Evolutionary conservation across 2,797 vertebrate species (phyloP).

Genomic region (Ceyx erithaca): DNA sequence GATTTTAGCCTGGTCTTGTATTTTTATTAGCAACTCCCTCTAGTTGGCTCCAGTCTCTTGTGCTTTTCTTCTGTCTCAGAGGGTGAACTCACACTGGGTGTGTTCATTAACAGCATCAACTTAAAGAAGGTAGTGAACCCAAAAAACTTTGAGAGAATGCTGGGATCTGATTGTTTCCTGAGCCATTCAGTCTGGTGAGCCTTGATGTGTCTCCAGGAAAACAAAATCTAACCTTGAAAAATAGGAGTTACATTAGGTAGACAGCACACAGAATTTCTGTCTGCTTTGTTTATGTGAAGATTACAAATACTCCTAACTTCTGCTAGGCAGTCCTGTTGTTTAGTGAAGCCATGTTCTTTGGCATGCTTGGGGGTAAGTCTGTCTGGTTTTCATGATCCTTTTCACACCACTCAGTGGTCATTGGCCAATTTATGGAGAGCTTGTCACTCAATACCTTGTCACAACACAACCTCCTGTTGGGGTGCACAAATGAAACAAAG

Average conservation of each 20-base stretch:
- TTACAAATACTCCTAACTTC: not conserved
- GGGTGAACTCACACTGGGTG: not conserved
- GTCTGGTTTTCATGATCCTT: not conserved
- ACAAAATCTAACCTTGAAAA: conserved; percentile 14
- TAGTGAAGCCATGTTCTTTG: not conserved
- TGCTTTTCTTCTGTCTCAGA: not conserved
- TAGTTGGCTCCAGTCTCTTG: not conserved
- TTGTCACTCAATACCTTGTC: not conserved
- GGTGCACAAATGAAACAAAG: not conserved
- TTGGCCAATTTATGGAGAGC: not conserved
- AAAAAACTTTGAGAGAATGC: not conserved
- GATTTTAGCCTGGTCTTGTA: not conserved
- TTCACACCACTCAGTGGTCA: not conserved
- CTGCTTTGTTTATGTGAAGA: not conserved
- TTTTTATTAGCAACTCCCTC: not conserved
- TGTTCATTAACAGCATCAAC: not conserved
- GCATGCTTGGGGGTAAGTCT: not conserved
- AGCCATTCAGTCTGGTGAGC: not conserved
- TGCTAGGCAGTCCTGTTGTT: not conserved
- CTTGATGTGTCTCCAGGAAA: not conserved
- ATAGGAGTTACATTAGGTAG: not conserved
- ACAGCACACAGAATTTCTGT: not conserved
- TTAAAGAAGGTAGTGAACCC: not conserved
- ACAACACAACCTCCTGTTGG: not conserved
- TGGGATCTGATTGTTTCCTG: not conserved